Evolutionary conservation across 2,113 vertebrate species (phyloP), one percentile per base, ranked within the genome.

Genomic region (Odontesthes bonariensis): DNA sequence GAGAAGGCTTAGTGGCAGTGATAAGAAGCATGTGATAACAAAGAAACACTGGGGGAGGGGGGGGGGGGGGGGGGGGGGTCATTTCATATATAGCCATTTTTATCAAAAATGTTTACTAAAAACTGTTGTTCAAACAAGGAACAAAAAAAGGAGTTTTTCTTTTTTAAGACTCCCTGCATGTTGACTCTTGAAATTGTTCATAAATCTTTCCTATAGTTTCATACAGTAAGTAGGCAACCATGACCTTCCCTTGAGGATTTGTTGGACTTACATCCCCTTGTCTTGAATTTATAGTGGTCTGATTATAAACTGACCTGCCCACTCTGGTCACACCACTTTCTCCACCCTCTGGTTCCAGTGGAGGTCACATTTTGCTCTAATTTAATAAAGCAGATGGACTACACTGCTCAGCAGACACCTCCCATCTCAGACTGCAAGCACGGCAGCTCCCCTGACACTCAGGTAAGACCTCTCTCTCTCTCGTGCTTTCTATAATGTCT

Each of bases 331-430:
- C 35, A 63, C 75, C 80, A 73, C 70, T 44, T 40, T 16, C 72
- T 62, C 69, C 62, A 14, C 31, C 69, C 32, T 65, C 74, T 65
- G 33, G 65, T 63, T 57, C 46, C 51, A 13, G 8, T 3, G 5
- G 23, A 44, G 52, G 69, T 81, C 80, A 73, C 68, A 49, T 52
- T 63, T 27, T 20, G 38, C 56, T 32, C 8, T 49, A 6, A 77
- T 68, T 58, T 70, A 77, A 87, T 88, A 86, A 89, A 68, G 74
- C 54, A 35, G 65, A 71, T 52, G 38, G 42, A 68, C 63, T 10
- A 7, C 70, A 75, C 63, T 0, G 2, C 47, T 71, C 27, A 52
- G 65, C 14, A 53, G 49, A 78, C 56, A 44, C 47, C 40, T 55
- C 52, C 9, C 59, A 12, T 49, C 73, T 27, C 68, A 38, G 44